Percentiles rank a stretch among this genome's conserved stretches.
phyloP scores from a whole-genome alignment of 2,888 invertebrate species.

The Ectobius pallidus region DNA sequence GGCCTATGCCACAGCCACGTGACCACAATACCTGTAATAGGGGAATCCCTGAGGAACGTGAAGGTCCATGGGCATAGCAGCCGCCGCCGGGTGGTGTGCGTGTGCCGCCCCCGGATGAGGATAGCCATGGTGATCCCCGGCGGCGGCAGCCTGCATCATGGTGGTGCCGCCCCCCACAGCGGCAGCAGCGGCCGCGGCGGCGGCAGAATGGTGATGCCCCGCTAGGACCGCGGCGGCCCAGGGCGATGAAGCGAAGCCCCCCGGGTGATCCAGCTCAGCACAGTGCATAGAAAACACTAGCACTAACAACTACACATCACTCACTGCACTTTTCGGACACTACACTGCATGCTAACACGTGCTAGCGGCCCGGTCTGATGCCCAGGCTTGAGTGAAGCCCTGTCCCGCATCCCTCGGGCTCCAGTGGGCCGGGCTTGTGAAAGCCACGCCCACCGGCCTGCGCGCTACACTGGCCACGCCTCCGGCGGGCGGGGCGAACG shows the following conservation, averaged over 20 bases:
- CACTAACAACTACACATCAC: not conserved
- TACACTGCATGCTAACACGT: not conserved
- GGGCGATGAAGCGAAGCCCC: conserved; percentile 75
- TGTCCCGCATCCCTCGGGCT: no score
- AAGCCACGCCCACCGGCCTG: no score
- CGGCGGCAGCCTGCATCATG: conserved; percentile 50
- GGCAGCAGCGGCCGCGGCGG: conserved; percentile 58
- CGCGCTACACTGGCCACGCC: no score
- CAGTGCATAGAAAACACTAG: conserved; percentile 30
- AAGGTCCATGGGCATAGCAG: conserved; percentile 83
- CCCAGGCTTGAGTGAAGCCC: no score
- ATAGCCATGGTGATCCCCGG: conserved; percentile 52
- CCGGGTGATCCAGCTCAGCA: conserved; percentile 71
- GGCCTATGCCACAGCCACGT: no score
- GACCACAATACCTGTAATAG: conserved; percentile 78
- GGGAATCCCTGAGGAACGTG: conserved; percentile 92
- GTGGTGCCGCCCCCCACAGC: conserved; percentile 61
- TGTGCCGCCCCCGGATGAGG: conserved; percentile 59
- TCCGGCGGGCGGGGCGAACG: no score
- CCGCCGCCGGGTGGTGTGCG: conserved; percentile 45
- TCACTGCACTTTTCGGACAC: not conserved
- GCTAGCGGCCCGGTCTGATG: not conserved
- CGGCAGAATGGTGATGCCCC: conserved; percentile 57
- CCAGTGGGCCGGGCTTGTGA: no score
- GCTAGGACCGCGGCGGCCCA: conserved; percentile 77